Base-by-base conservation (phyloP, 2,113 vertebrate genomes). In the Aphyosemion australe region DNA sequence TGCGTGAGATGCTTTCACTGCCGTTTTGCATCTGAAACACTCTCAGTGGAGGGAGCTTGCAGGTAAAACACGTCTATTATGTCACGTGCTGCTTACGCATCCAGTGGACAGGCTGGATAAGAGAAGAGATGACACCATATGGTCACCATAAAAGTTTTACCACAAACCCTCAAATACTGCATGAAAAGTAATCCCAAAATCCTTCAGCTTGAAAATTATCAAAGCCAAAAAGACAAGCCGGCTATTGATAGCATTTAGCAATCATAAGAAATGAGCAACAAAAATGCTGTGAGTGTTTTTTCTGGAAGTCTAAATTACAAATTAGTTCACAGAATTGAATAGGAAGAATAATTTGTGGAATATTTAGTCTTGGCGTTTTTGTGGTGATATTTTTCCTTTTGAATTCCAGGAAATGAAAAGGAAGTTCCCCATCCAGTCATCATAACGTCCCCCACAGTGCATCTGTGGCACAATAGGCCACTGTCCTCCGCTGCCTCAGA, bases 401-500 rank as follows among this genome's bases (percentile, higher is more conserved):
- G 41, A 68, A 61, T 18, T 73, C 11, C 61, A 21, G 8, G 48
- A 64, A 64, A 76, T 63, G 76, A 71, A 68, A 76, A 80, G 48
- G 39, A 67, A 75, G 77, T 68, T 76, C 34, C 19, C 78, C 59
- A 61, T 80, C 67, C 57, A 48, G 61, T 85, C 53, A 64, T 82
- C 65, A 9, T 62, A 47, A 69, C 84, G 76, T 78, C 62, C 73
- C 83, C 64, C 61, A 49, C 80, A 70, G 65, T 72, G 49, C 49
- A 32, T 78, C 61, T 56, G 57, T 39, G 46, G 57, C 57, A 87
- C 78, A 83, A 86, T 67, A 56, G 73, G 50, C 39, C 65, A 71
- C 51, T 74, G 67, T 79, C 78, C 72, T 62, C 64, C 41, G 3
- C 58, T 78, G 56, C 52, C 65, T 61, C 13, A 52, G 79, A 87